Percentiles rank a stretch among this genome's conserved stretches.
These are phyloP conservation scores for Crossaster papposus DNA, from an alignment of 53 echinoderm and acorn worm species.

Conservation along the genomic window DNA sequence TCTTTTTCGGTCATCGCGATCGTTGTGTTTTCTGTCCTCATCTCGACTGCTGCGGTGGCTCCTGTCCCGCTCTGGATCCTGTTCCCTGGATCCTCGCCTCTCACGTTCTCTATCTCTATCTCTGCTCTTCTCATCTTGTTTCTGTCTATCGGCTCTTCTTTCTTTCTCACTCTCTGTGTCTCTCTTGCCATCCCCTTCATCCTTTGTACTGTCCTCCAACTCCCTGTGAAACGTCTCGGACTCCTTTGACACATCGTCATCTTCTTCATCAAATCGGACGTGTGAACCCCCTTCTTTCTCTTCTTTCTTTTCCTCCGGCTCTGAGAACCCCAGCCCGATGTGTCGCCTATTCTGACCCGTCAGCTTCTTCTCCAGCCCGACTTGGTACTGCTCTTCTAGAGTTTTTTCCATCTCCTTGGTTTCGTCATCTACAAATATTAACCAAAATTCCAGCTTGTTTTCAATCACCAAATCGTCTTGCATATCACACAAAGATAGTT, in stretches of 20 bases:
- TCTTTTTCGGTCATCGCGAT: neutral
- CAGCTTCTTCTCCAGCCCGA: constrained; percentile 45
- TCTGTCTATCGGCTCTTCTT: constrained; percentile 1
- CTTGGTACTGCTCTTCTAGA: constrained; percentile 39
- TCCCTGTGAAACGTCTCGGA: neutral
- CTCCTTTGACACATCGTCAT: neutral
- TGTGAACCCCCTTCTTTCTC: constrained; percentile 6
- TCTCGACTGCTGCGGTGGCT: constrained; percentile 3
- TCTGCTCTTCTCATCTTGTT: constrained; percentile 13
- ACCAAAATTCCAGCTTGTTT: neutral
- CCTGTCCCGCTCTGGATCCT: neutral
- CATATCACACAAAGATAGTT: too few species aligned
- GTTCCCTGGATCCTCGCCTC: neutral
- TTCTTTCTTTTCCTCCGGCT: constrained; percentile 20
- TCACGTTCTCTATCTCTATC: neutral
- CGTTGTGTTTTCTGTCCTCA: neutral
- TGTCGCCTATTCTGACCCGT: constrained; percentile 52
- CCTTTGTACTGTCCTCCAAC: constrained; percentile 3
- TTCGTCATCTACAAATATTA: constrained; percentile 29
- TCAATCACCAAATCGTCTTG: too few species aligned
- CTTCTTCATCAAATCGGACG: constrained; percentile 13
- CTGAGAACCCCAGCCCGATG: constrained; percentile 51
- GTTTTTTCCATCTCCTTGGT: constrained; percentile 20
- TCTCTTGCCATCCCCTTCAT: neutral
- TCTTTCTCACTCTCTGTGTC: neutral